These are phyloP conservation scores for Pandemis heparana DNA, from an alignment of 2,888 invertebrate genomes.

Conservation along the genomic window DNA sequence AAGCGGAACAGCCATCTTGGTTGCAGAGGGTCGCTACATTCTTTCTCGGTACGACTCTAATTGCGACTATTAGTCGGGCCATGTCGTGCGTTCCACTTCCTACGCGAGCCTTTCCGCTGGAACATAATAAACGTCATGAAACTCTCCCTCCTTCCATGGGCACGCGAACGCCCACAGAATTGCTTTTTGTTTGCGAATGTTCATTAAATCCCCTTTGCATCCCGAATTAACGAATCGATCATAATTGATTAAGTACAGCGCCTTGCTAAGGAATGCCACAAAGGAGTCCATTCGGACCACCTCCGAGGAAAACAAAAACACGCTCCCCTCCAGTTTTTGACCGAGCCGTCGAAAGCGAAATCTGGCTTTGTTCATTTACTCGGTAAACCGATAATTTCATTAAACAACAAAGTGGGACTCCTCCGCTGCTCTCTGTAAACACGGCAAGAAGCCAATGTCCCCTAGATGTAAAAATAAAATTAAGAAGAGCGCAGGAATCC, in stretches of 20 bases:
- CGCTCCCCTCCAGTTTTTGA: conserved; percentile 74
- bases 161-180: conserved; percentile 40
- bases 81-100: conserved; percentile 40
- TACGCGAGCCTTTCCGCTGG: conserved; percentile 27
- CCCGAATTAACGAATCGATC: conserved; percentile 82
- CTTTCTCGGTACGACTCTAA: conserved; percentile 70
- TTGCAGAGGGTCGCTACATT: conserved; percentile 72
- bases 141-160: conserved; percentile 23
- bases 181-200: conserved; percentile 42
- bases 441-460: conserved; percentile 85
- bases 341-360: conserved; percentile 77
- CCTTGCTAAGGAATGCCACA: conserved; percentile 71
- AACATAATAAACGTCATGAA: conserved; percentile 32
- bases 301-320: conserved; percentile 78
- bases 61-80: conserved; percentile 64
- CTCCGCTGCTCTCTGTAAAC: conserved; percentile 77
- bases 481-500: conserved; percentile 52
- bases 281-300: conserved; percentile 76
- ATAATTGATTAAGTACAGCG: conserved; percentile 83
- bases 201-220: conserved; percentile 72
- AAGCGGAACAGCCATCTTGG: conserved; percentile 77
- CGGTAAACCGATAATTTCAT: conserved; percentile 86
- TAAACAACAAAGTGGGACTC: conserved; percentile 85
- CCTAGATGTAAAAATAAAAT: conserved; percentile 83
- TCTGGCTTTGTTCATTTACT: conserved; percentile 86